A percentile compares a stretch with the other conserved stretches of the same genome.
phyloP scores from a whole-genome alignment of 1,140 invertebrate species.

The Archivesica marissinica region DNA sequence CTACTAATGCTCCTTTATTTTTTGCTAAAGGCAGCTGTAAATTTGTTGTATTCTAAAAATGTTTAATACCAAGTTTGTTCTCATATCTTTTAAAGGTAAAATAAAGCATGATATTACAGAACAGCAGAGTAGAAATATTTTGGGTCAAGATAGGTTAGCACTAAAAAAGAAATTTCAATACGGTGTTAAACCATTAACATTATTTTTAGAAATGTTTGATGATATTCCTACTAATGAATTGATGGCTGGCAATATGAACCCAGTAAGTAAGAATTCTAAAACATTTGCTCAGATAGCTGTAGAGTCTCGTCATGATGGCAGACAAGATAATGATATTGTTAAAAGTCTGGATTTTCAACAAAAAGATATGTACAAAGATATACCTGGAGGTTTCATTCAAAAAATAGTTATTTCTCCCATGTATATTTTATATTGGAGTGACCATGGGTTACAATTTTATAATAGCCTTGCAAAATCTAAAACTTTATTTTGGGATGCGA shows the following conservation, averaged over 20 bases:
- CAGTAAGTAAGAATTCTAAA: background rate
- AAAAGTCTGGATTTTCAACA: conserved; percentile 1
- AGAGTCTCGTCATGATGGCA: background rate
- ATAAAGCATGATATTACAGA: conserved; percentile 6
- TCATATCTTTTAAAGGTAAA: background rate
- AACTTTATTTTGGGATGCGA: conserved; percentile 39
- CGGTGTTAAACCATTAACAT: background rate
- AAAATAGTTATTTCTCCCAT: conserved; percentile 18
- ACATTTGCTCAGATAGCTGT: background rate
- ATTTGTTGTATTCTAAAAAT: background rate
- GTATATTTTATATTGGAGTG: conserved; percentile 37
- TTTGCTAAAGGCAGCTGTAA: background rate
- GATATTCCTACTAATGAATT: background rate
- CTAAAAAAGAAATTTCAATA: background rate
- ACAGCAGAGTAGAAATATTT: background rate
- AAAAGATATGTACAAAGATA: background rate
- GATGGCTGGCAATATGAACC: background rate
- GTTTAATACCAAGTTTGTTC: background rate
- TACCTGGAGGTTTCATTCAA: conserved; percentile 29
- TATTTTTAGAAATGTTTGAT: conserved; percentile 3
- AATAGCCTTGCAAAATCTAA: background rate
- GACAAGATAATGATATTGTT: background rate
- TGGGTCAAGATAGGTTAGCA: background rate
- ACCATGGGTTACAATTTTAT: conserved; percentile 1
- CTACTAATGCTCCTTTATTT: background rate